Evolutionary conservation across 2,888 invertebrate species (phyloP).

Genomic region (Marasmarcha lunaedactyla): DNA sequence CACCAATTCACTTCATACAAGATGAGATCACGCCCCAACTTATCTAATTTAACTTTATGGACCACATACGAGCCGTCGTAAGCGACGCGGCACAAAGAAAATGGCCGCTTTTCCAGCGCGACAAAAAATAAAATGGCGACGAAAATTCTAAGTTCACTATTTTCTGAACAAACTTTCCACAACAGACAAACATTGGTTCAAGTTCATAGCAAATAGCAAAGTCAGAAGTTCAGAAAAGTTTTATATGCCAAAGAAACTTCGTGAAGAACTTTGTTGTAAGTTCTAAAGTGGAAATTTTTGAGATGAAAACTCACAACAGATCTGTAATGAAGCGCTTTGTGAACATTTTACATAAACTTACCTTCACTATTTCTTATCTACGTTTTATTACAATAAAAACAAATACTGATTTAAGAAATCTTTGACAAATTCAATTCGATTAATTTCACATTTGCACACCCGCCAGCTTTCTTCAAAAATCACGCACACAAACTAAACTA

Average conservation of each 20-base stretch:
- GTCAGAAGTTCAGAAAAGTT: conserved; percentile 43
- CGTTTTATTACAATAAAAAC: conserved; percentile 10
- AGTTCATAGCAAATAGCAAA: conserved; percentile 30
- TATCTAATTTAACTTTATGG: conserved; percentile 64
- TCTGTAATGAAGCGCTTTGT: conserved; percentile 39
- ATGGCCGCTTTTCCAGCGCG: conserved; percentile 73
- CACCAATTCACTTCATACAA: conserved; percentile 46
- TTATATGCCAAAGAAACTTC: conserved; percentile 33
- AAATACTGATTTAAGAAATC: conserved; percentile 33
- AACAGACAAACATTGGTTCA: conserved; percentile 30
- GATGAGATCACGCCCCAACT: conserved; percentile 65
- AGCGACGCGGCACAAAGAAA: conserved; percentile 73
- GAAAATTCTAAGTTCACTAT: conserved; percentile 71
- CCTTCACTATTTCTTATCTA: conserved; percentile 65
- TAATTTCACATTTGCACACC: conserved; percentile 57
- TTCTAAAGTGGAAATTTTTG: conserved; percentile 68
- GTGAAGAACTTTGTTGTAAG: conserved; percentile 58
- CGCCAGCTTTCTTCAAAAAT: conserved; percentile 69
- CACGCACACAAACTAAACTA: conserved; percentile 33
- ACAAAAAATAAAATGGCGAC: conserved; percentile 73
- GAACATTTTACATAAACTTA: conserved; percentile 31
- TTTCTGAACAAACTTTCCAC: conserved; percentile 58
- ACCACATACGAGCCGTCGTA: conserved; percentile 60
- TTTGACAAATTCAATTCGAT: conserved; percentile 31
- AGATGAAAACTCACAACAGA: conserved; percentile 64